Base-by-base conservation (phyloP, 2,113 vertebrate genomes). In the Corythornis madagascariensis region DNA sequence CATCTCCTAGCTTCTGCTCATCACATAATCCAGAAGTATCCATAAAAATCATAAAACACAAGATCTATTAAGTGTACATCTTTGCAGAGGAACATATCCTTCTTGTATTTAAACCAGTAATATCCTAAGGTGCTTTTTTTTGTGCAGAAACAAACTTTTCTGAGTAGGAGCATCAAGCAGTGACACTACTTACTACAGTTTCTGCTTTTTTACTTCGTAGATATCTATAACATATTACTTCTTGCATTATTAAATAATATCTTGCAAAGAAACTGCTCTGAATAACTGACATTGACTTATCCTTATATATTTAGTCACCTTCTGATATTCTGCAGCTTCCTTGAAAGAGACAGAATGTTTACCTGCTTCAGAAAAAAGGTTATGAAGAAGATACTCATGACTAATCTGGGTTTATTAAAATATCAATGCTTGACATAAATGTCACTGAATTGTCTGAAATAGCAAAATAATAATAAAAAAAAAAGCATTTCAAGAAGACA, bases 401-500 rank as follows among this genome's bases (percentile, higher is more conserved):
- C 19, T 75, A 21, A 43, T 52, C 3, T 28, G 56, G 31, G 17
- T 57, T 89, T 80, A 56, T 43, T 56, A 45, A 53, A 77, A 63
- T 89, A 82, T 47, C 45, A 11, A 21, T 86, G 48, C 38, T 83
- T 82, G 82, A 85, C 89, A 50, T 63, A 76, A 89, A 76, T 19
- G 22, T 79, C 74, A 67, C 70, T 88, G 72, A 87, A 33, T 50
- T 87, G 28, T 84, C 63, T 88, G 83, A 94, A 96, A 92, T 57
- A 90, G 47, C 72, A 94, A 92, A 93, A 86, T 90, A 76, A 71
- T 38, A 38, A 38, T 38, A 93, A 95, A 90, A 93, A 95, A 90
- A 89, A 86, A 97, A 86, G 38, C 38, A 95, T 93, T 97, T 94
- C 50, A 96, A 86, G 66, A 96, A 97, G 90, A 19, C 73, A 86